Evolutionary conservation across 1,140 invertebrate genomes (phyloP), one percentile per base, ranked within the genome.

Genomic region (Halictus rubicundus): DNA sequence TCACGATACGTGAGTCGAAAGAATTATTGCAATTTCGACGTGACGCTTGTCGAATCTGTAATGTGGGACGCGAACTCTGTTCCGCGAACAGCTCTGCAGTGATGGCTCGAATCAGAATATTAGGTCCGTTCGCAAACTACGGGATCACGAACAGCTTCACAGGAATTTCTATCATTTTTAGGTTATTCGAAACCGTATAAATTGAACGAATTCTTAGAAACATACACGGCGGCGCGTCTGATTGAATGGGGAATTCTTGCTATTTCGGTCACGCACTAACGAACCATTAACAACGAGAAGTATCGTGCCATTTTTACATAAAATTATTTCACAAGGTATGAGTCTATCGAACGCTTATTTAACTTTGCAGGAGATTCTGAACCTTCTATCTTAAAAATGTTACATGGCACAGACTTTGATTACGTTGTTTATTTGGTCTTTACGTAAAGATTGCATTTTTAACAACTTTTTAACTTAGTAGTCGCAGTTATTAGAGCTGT

Each of bases 11-110:
- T 91, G 90, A 90, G 90, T 59, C 72, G 90, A 89, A 91, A 91
- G 87, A 91, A 91, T 91, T 89, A 91, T 89, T 82, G 89, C 87
- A 91, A 91, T 91, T 91, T 88, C 84, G 76, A 65, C 76, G 76
- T 65, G 73, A 78, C 80, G 76, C 52, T 65, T 52, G 63, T 70
- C 68, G 88, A 87, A 89, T 88, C 68, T 49, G n/a, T 83, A 84
- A 87, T 73, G 70, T 16, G 9, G 46, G 42, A 76, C 42, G 54
- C 54, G 23, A 68, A 74, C 42, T 66, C 39, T 21, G 78, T 81
- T 83, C 81, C 74, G 63, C 78, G 86, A 82, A 87, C 32, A 70
- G 46, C 57, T 74, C 49, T 52, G 16, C 49, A 46, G n/a, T 3
- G 10, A 65, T 66, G 59, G 73, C 78, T 81, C 70, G 59, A 37